Evolutionary conservation across 1,140 invertebrate species (phyloP), one percentile per base, ranked within the genome.

Genomic region (Protaetia brevitarsis): DNA sequence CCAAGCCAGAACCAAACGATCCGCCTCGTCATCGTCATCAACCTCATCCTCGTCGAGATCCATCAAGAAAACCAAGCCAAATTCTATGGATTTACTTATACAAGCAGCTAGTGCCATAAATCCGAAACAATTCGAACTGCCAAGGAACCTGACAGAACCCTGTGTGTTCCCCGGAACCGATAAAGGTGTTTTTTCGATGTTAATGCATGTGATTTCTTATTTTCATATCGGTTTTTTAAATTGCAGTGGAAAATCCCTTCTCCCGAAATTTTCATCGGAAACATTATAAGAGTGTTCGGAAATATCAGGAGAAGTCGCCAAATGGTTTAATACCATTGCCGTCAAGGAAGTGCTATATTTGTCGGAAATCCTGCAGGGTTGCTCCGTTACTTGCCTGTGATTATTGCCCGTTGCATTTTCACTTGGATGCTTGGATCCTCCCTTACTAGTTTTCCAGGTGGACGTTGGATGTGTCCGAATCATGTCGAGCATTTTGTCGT

Each of bases 391-490:
- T 98, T 28, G 89, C 93, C 57, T 98, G 96, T 79, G 96, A 98
- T 81, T 98, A 93, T 78, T 98, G 96, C 79, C 88, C 92, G 0
- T 79, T 94, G 56, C 86, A 89, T 71, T 98, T 91, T 79, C 96
- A 98, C 79, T 83, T 93, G 82, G 96, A 98, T 77, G 98, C 96
- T 76, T 78, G 90, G 96, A 79, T 95, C 95, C 13, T 95, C 96
- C 0, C 79, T 98, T 16, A 93, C 94, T 0, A 87, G 88, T 4
- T 82, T 94, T 66, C 95, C 96, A 1, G 88, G 88, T 19, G 92
- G 91, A 0, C 81, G 89, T 21, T 98, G 96, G 96, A 97, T 98
- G 94, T 98, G 96, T 81, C 95, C 95, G 0, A 94, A 95, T 80
- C 96, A 98, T 81, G 88, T 93, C 1, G 93, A 98, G 81, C 91